Base-by-base conservation (phyloP, 2,797 vertebrate genomes). In the Chloroceryle amazona region DNA sequence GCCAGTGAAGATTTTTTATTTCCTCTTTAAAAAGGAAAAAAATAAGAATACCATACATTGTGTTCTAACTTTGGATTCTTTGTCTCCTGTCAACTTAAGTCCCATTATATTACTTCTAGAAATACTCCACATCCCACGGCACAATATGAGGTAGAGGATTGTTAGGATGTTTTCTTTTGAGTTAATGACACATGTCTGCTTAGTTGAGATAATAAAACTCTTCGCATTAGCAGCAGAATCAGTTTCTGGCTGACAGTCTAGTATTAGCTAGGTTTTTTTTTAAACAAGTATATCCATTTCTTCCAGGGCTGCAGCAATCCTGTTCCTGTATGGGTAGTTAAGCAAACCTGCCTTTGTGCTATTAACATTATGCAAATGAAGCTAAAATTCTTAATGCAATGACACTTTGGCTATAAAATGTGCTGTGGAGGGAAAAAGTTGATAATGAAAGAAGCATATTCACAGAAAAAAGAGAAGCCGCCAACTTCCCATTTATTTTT, bases 161-260 rank as follows among this genome's bases (percentile, higher is more conserved):
- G 15, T 54, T 86, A 79, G 44, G 49, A 84, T 73, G 44, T 81
- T 86, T 82, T 95, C 62, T 85, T 95, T 65, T 90, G 55, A 96
- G 65, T 88, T 96, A 97, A 96, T 96, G 86, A 51, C 78, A 95
- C 63, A 63, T 88, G 29, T 91, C 90, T 95, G 93, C 68, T 96
- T 96, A 89, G 68, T 37, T 82, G 86, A 96, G 90, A 97, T 97
- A 96, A 96, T 94, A 87, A 94, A 97, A 67, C 31, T 97, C 49
- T 90, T 95, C 18, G 13, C 33, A 92, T 94, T 96, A 96, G 57
- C 51, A 96, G 39, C 5, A 13, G 92, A 97, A 96, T 95, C 93
- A 86, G 62, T 93, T 93, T 97, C 74, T 93, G 88, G 54, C 57
- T 97, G 88, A 55, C 49, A 95, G 61, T 89, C 58, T 95, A 79